Base-by-base conservation (phyloP, 1,140 invertebrate species). In the Bombus breviceps region DNA sequence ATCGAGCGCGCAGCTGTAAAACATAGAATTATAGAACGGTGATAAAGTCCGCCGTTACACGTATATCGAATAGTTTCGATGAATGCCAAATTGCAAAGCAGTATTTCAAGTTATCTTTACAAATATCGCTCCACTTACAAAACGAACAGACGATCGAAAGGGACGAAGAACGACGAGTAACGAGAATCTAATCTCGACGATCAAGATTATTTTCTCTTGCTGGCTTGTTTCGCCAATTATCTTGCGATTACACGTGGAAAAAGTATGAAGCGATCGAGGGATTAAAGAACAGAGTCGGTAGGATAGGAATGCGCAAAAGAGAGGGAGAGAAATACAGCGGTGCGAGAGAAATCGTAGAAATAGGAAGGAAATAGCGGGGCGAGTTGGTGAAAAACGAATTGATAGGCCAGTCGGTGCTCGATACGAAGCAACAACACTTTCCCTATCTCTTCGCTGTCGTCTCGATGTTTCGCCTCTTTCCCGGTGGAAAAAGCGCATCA, bases 401-500 rank as follows among this genome's bases (percentile, higher is more conserved):
- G 87, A 47, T 76, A 80, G 34, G 66, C 64, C 87, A 69, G 86
- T 89, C 87, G 78, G 69, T 74, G 68, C 83, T 77, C 86, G 62
- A 62, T 59, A 22, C 43, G 62, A 71, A 82, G 37, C 39, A 22
- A 53, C 28, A 57, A 37, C 59, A 18, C 37, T 89, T 83, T 79
- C 62, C 39, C 76, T 83, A 83, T 86, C 80, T 81, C 80, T 89
- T 86, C 80, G 83, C 78, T 66, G 78, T 85, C 86, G 68, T 90
- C 71, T 83, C 84, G 62, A 88, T 73, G 76, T 86, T 89, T 81
- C 86, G 77, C 69, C 79, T 66, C 75, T 90, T 90, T 66, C 76
- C 73, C 32, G 79, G 68, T 43, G 85, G 78, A 76, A 37, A 41
- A 66, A 68, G 74, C 79, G 78, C 88, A 80, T 89, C 57, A 41